Base-by-base conservation (phyloP, 1,140 invertebrate species). In the Tetraneura akinire region DNA sequence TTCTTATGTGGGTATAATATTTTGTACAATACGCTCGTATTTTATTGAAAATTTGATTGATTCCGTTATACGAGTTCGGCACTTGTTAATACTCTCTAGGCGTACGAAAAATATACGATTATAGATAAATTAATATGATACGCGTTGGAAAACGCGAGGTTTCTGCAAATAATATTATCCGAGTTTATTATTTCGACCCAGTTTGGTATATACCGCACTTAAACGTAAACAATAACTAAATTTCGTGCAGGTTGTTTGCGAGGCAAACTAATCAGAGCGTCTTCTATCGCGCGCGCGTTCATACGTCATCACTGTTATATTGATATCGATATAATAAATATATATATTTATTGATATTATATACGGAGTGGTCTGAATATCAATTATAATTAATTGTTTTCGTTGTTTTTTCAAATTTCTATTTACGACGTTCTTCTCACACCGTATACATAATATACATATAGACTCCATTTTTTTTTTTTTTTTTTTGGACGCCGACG, bases 151-250 rank as follows among this genome's bases (percentile, higher is more conserved):
- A 14, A 10, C 45, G 9, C 37, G 3, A 10, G 64, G 18, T 68
- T 66, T 45, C n/a, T n/a, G n/a, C 37, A 45, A 21, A 68, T 45
- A 23, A 45, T 9, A 68, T 23, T 68, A 45, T 68, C 18, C 18
- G 21, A 45, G 37, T 42, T 68, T 64, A 64, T 5, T 64, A 64
- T 64, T 68, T 68, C 45, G 64, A 68, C n/a, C 64, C 13, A 68
- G 32, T 68, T 68, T 23, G 16, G 37, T 45, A 9, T 32, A 8
- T 9, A 9, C 14, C 21, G 4, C n/a, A 45, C 37, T 23, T 45
- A 68, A 45, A 42, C 13, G 37, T 32, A 21, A 45, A 68, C n/a
- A 68, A 68, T 42, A 68, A 68, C n/a, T 68, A 16, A 68, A 45
- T 42, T 45, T 68, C n/a, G 5, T 14, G n/a, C n/a, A n/a, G n/a